phyloP scores from a whole-genome alignment of 1,140 invertebrate genomes.

The Drosophila parabipectinata region DNA sequence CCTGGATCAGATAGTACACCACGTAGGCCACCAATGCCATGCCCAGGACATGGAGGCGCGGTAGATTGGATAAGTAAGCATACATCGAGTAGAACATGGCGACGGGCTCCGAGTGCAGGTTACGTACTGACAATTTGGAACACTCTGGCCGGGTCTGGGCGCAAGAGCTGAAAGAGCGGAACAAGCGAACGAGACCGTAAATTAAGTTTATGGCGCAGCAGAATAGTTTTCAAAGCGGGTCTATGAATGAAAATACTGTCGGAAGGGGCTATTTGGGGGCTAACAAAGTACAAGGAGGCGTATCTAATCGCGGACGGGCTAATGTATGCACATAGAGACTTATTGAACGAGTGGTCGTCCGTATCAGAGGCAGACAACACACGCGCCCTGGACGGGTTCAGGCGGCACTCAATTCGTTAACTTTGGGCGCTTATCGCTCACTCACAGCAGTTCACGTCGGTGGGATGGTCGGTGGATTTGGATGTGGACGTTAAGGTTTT shows the following conservation, averaged over 20 bases:
- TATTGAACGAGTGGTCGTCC: constrained; percentile 41
- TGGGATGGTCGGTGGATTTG: constrained; percentile 7
- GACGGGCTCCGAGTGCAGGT: constrained; percentile 51
- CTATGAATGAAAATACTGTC: constrained; percentile 29
- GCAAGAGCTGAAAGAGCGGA: constrained; percentile 41
- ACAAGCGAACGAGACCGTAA: constrained; percentile 2
- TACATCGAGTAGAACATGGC: constrained; percentile 77
- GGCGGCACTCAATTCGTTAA: constrained; percentile 16
- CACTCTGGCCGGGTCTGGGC: constrained; percentile 48
- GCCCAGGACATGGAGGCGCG: constrained; percentile 71
- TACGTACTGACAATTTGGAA: constrained; percentile 50
- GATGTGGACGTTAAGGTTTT: constrained; percentile 8
- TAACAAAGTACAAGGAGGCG: constrained; percentile 28
- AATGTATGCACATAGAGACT: constrained; percentile 49
- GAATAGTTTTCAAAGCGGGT: constrained; percentile 15
- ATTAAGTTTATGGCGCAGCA: constrained; percentile 20
- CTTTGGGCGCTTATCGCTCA: constrained; percentile 51
- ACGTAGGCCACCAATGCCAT: constrained; percentile 73
- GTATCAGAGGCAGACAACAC: constrained; percentile 16
- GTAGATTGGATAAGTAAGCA: constrained; percentile 69
- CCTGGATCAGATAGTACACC: constrained; percentile 82
- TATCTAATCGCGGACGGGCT: constrained; percentile 42
- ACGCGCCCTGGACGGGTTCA: constrained; percentile 15
- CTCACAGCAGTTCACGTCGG: constrained; percentile 63
- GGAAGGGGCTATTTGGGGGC: constrained; percentile 7